A percentile compares a stretch with the other conserved stretches of the same genome.
These are phyloP conservation scores for Lutjanus erythropterus DNA, from an alignment of 2,113 vertebrate species.

Conservation along the genomic window DNA sequence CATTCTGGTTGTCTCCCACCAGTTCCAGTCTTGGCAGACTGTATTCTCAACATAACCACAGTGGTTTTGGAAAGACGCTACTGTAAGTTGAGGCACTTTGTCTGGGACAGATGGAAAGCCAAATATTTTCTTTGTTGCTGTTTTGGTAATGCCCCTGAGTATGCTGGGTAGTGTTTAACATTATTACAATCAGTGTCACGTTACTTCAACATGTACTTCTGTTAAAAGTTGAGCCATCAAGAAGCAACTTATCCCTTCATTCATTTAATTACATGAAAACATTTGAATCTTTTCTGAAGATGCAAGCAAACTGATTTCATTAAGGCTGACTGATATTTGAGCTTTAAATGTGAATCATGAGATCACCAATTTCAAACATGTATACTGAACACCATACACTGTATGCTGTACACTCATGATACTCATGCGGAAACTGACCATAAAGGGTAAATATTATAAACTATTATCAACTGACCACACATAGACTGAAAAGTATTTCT, in stretches of 20 bases:
- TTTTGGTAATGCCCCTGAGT: conserved; percentile 25
- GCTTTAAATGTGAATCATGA: conserved; percentile 15
- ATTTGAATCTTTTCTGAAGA: conserved; percentile 4
- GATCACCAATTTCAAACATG: background rate
- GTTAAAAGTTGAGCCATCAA: background rate
- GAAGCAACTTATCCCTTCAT: background rate
- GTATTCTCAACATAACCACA: conserved; percentile 51
- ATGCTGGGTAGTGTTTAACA: background rate
- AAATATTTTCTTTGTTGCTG: conserved; percentile 60
- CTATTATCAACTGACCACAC: conserved; percentile 12
- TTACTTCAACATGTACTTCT: conserved; percentile 11
- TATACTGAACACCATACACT: too few species aligned
- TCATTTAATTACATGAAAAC: background rate
- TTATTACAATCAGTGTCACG: background rate
- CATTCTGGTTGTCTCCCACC: conserved; percentile 49
- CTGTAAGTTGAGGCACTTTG: conserved; percentile 52
- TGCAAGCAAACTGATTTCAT: background rate
- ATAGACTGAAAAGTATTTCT: conserved; percentile 1
- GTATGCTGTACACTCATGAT: background rate
- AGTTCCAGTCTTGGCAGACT: conserved; percentile 49
- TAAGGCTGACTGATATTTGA: background rate
- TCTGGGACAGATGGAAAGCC: conserved; percentile 58
- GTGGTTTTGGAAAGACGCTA: conserved; percentile 63
- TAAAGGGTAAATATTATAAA: conserved; percentile 23
- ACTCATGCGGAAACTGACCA: conserved; percentile 18